Conservation (phyloP, 2,888 invertebrate genomes). For the Strigamia maritima region DNA sequence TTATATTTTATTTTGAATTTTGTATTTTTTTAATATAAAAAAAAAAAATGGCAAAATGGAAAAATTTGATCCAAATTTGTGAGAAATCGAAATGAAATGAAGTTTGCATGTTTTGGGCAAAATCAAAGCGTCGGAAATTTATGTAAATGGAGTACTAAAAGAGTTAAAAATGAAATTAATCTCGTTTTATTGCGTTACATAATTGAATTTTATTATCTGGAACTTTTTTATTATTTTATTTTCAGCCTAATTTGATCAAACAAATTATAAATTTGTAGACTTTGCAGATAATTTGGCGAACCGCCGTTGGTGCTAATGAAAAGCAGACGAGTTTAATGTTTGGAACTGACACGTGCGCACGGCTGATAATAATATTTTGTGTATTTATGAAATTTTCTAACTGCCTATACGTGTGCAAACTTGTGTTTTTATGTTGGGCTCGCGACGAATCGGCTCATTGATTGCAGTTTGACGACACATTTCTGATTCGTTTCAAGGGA, state of each 20-base stretch:
- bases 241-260: slow-evolving; percentile 6
- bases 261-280: slow-evolving; percentile 2
- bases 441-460: neutral
- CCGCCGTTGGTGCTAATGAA: neutral
- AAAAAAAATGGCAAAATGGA: neutral
- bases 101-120: neutral
- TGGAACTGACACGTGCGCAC: neutral
- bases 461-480: neutral
- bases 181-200: neutral
- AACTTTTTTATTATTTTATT: slow-evolving; percentile 11
- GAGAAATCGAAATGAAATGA: neutral
- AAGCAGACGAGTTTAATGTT: neutral
- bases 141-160: neutral
- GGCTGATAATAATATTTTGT: slow-evolving; percentile 8
- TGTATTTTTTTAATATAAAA: too few relatives aligned
- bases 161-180: slow-evolving; percentile 1
- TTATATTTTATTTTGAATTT: too few relatives aligned
- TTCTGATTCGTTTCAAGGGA: too few relatives aligned
- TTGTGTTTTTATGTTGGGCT: neutral
- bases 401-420: neutral
- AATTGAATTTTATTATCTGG: neutral
- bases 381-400: neutral
- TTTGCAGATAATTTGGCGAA: slow-evolving; percentile 16
- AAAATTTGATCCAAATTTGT: too few relatives aligned
- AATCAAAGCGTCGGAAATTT: neutral